Conservation (phyloP, 2,113 vertebrate genomes). For the Buteo buteo region DNA sequence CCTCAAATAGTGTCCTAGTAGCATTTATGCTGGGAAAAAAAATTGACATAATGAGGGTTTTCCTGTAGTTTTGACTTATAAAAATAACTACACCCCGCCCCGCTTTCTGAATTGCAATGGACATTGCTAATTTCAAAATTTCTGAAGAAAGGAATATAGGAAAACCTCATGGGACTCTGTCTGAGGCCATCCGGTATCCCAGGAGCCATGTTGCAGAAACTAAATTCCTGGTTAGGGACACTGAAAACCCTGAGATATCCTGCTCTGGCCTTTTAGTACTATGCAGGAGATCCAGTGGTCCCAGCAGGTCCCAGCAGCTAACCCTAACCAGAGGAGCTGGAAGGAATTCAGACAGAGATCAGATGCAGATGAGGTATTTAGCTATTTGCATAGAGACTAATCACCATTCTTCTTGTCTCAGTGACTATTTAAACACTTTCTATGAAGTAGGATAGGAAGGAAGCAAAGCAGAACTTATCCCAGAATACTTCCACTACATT, state of each 20-base stretch:
- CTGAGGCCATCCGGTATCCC: not conserved
- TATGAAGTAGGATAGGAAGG: not conserved
- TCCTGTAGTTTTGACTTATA: not conserved
- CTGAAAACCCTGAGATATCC: not conserved
- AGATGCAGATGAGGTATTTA: not conserved
- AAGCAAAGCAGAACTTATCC: not conserved
- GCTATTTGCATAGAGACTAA: not conserved
- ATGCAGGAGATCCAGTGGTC: not conserved
- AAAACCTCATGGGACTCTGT: not conserved
- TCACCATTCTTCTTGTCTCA: not conserved
- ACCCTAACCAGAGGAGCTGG: rapidly evolving
- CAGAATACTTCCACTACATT: not conserved
- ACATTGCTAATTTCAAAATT: not conserved
- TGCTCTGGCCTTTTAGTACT: not conserved
- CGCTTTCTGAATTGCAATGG: not conserved
- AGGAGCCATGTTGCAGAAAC: not conserved
- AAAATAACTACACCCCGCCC: not conserved
- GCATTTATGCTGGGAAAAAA: not conserved
- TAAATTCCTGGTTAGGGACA: not conserved
- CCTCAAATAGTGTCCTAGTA: not conserved
- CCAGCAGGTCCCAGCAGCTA: not conserved
- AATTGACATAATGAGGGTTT: not conserved
- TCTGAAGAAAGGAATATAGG: not conserved
- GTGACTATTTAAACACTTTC: not conserved
- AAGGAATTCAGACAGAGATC: not conserved